These are phyloP conservation scores for Chaitophorus viminalis DNA, from an alignment of 2,888 invertebrate genomes.

Conservation along the genomic window DNA sequence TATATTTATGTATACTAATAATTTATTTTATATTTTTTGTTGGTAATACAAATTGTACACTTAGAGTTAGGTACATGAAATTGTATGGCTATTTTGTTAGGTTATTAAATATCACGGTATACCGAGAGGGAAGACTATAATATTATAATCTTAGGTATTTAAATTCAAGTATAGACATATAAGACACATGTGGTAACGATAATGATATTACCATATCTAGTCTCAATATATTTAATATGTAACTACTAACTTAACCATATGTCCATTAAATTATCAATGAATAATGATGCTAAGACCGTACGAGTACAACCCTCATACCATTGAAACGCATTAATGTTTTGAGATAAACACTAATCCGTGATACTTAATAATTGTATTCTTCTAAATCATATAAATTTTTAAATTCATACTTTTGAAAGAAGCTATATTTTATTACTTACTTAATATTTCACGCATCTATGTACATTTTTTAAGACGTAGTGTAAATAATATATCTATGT, in stretches of 20 bases:
- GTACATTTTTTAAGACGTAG: neutral
- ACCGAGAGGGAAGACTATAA: neutral
- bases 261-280: neutral
- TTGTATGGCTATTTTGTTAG: neutral
- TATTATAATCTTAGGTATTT: neutral
- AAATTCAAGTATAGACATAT: neutral
- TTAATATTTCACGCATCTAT: neutral
- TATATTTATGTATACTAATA: neutral
- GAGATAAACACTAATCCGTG: neutral
- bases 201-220: neutral
- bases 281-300: neutral
- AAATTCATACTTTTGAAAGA: neutral
- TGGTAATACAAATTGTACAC: neutral
- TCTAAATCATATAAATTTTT: neutral
- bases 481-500: no score
- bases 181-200: slow-evolving; percentile 21
- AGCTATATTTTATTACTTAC: neutral
- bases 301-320: neutral
- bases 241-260: no score
- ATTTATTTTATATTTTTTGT: neutral
- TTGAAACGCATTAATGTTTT: neutral
- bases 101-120: neutral
- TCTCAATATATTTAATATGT: neutral
- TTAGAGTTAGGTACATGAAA: neutral
- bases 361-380: neutral